phyloP scores from a whole-genome alignment of 2,888 invertebrate species.

The Papilio elwesi region DNA sequence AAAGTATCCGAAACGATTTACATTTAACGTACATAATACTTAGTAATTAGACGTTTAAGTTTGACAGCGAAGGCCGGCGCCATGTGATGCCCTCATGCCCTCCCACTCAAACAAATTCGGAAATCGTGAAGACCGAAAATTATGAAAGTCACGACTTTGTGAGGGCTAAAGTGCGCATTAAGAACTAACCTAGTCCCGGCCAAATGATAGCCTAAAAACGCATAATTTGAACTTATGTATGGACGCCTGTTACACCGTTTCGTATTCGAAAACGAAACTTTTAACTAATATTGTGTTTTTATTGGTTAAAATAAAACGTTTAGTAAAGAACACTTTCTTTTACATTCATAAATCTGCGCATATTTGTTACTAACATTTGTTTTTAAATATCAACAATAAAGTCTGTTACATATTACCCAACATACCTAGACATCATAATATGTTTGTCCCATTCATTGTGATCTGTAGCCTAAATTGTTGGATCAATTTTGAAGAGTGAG shows the following conservation, averaged over 20 bases:
- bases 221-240: constrained; percentile 60
- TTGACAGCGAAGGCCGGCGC: constrained; percentile 43
- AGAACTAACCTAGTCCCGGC: constrained; percentile 60
- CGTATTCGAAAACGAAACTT: constrained; percentile 37
- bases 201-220: constrained; percentile 69
- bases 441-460: too few species aligned
- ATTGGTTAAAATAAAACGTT: too few species aligned
- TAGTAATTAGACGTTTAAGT: constrained; percentile 26
- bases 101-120: constrained; percentile 55
- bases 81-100: constrained; percentile 30
- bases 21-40: background rate
- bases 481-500: too few species aligned
- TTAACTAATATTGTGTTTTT: too few species aligned
- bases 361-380: too few species aligned
- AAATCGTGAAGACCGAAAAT: constrained; percentile 59
- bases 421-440: too few species aligned
- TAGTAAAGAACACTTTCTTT: too few species aligned
- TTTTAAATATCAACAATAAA: too few species aligned
- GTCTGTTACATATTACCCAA: too few species aligned
- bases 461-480: too few species aligned
- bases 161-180: constrained; percentile 59
- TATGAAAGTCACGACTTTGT: constrained; percentile 67
- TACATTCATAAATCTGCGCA: too few species aligned
- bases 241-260: constrained; percentile 53
- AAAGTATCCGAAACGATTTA: background rate